Evolutionary conservation across 2,888 invertebrate genomes (phyloP), one percentile per base, ranked within the genome.

Genomic region (Tetragonisca angustula): DNA sequence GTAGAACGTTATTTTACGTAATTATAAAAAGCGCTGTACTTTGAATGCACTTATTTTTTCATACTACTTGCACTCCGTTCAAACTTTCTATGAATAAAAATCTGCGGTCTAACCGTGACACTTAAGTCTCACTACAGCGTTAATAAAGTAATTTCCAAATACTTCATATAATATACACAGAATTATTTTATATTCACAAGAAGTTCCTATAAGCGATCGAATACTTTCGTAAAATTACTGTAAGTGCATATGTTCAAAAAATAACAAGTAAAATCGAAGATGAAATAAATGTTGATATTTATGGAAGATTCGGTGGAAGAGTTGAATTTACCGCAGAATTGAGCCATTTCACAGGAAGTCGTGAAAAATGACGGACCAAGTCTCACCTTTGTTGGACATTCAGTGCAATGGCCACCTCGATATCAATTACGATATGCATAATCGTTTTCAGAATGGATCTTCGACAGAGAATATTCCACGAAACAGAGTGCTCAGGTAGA

Each of bases 401-500:
- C 81, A 85, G 9, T 69, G 69, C 36, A 90, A 89, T 69, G 90
- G 87, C 50, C 87, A 87, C 62, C 50, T 88, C 32, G 90, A 92
- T 27, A 81, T 81, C 13, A 85, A 56, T 86, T 88, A 80, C 68
- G 89, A 92, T 72, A 72, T 85, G 67, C 76, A 87, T 43, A 88
- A 92, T 69, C 88, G 88, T 70, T 83, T 91, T 67, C 90, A 87
- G 21, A 89, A 91, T 74, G 89, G 79, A 67, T 80, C 83, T 36
- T 79, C 90, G 15, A 73, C 86, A 85, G 91, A 88, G n/a, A 90
- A 88, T 78, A 84, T 81, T 76, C 90, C 87, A 69, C 90, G 89
- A 76, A 92, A 91, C 86, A 90, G 93, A 65, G 91, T 93, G n/a
- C 90, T 93, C 86, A 93, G 93, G 93, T 93, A 93, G 81, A 82